phyloP scores from a whole-genome alignment of 1,140 invertebrate genomes.

The Seison nebaliae region DNA sequence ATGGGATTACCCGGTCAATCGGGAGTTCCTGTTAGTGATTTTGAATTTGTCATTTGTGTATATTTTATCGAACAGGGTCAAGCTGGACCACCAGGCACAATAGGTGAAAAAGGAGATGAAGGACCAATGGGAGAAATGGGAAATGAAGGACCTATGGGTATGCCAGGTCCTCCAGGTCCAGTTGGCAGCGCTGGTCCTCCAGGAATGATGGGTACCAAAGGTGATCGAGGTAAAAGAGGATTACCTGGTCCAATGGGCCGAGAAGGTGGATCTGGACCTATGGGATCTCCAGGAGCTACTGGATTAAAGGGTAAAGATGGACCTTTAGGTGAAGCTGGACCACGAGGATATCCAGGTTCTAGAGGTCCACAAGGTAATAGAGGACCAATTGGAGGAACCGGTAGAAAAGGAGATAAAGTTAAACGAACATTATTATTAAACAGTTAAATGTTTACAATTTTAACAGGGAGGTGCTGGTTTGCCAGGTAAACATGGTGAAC shows the following conservation, averaged over 20 bases:
- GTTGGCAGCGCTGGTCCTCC: not conserved
- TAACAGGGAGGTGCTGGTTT: not conserved
- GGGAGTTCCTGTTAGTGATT: too few relatives aligned
- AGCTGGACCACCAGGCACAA: too few relatives aligned
- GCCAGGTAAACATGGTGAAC: not conserved
- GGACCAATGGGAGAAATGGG: not conserved
- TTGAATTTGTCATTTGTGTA: too few relatives aligned
- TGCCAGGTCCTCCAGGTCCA: not conserved
- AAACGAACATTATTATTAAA: not conserved
- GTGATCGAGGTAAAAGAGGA: not conserved
- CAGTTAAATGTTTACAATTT: not conserved
- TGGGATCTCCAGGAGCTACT: conserved; percentile 4
- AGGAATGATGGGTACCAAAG: not conserved
- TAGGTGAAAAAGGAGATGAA: too few relatives aligned
- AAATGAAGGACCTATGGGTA: not conserved
- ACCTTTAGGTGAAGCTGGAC: not conserved
- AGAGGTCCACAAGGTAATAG: not conserved
- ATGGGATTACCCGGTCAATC: not conserved
- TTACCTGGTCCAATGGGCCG: not conserved
- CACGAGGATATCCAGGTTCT: not conserved
- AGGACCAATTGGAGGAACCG: not conserved
- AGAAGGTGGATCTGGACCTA: conserved; percentile 1
- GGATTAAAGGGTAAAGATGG: conserved; percentile 2
- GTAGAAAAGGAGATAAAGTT: not conserved
- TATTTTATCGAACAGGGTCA: too few relatives aligned